Evolutionary conservation across 37 sponge, comb jelly and placozoan genomes (phyloP).

Genomic region (Cliona cf. orientalis): DNA sequence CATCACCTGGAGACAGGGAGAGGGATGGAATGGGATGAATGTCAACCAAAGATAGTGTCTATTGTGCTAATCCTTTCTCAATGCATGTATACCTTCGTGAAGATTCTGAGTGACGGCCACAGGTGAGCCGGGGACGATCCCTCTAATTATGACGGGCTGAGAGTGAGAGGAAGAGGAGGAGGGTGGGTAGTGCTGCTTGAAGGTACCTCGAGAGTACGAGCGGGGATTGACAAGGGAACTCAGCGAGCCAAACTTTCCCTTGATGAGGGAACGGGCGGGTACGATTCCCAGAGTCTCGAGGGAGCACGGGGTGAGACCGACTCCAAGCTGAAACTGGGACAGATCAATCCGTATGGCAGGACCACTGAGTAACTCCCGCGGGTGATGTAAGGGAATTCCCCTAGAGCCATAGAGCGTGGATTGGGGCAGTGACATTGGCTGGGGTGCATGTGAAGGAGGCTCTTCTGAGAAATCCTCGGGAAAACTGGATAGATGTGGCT

Average conservation of each 20-base stretch:
- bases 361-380: neutral
- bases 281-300: constrained; percentile 67
- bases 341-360: constrained; percentile 30
- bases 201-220: neutral
- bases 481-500: neutral
- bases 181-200: constrained; percentile 3
- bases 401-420: constrained; percentile 20
- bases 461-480: constrained; percentile 17
- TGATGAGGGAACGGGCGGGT: constrained; percentile 26
- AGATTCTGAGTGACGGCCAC: constrained; percentile 40
- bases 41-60: neutral
- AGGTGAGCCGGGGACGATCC: constrained; percentile 40
- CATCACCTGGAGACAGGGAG: constrained; percentile 45
- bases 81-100: constrained; percentile 27
- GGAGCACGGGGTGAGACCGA: constrained; percentile 17
- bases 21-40: neutral
- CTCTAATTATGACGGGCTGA: constrained; percentile 54
- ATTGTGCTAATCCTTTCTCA: neutral
- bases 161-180: neutral
- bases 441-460: neutral
- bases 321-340: constrained; percentile 15
- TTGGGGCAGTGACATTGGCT: constrained; percentile 1
- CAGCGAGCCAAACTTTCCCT: constrained; percentile 33
- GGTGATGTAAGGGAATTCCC: neutral
- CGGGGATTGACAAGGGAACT: neutral